These are phyloP conservation scores for Echinarachnius parma DNA, from an alignment of 53 echinoderm and acorn worm species.

Conservation along the genomic window DNA sequence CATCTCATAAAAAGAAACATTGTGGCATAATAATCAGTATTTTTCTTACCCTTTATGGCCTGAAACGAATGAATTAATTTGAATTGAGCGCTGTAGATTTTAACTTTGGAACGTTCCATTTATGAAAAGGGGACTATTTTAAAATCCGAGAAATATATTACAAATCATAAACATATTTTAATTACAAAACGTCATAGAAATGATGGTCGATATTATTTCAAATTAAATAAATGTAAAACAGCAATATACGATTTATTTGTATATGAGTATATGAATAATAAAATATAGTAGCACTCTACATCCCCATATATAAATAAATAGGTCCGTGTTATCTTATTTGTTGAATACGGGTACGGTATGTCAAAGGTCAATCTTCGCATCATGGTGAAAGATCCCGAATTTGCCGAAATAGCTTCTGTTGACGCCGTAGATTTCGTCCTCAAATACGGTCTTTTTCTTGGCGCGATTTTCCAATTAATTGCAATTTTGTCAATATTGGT, in stretches of 20 bases:
- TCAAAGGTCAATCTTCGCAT: conserved; percentile 50
- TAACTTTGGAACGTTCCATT: conserved; percentile 22
- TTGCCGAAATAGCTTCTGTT: neutral
- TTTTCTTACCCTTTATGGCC: too few species aligned
- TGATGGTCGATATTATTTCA: too few species aligned
- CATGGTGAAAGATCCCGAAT: conserved; percentile 38
- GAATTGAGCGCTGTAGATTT: conserved; percentile 36
- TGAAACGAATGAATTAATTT: too few species aligned
- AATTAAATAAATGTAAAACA: too few species aligned
- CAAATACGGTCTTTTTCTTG: conserved; percentile 37
- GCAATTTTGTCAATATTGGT: conserved; percentile 34
- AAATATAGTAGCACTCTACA: too few species aligned
- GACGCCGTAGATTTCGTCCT: conserved; percentile 42
- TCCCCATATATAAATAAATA: neutral
- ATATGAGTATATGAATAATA: too few species aligned
- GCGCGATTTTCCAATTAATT: conserved; percentile 45
- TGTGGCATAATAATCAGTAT: too few species aligned
- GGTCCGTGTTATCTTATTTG: too few species aligned
- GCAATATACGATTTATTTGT: too few species aligned
- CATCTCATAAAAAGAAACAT: too few species aligned
- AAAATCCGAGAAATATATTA: too few species aligned
- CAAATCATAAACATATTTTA: neutral
- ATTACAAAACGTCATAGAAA: neutral
- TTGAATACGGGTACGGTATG: too few species aligned
- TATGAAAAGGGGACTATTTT: conserved; percentile 12